Base-by-base conservation (phyloP, 2,797 vertebrate species). In the Rallus crepitans region DNA sequence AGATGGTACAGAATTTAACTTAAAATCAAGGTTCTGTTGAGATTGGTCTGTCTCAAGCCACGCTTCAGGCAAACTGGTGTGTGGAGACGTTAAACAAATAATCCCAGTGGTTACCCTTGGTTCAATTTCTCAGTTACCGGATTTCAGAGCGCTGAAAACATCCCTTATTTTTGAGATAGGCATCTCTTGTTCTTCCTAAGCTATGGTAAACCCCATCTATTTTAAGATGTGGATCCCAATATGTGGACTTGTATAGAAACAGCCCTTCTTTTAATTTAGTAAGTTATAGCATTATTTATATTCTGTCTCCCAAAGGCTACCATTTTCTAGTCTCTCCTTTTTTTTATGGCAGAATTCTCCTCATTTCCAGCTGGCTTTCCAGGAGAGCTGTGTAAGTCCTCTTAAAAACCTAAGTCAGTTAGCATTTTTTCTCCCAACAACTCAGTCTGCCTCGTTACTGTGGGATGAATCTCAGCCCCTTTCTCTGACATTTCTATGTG, bases 1-100 rank as follows among this genome's bases (percentile, higher is more conserved):
- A 90, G 75, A 70, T 77, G 73, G 59, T 82, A 65, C 27, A 33
- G 59, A 93, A 72, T 81, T 87, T 89, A 81, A 71, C 77, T 92
- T 71, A 68, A 93, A 95, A 90, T 93, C 71, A 56, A 75, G 88
- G 66, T 60, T 95, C 64, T 82, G 75, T 3, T 19, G 45, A 88
- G 50, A 56, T 23, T 1, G 1, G 28, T 88, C 35, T 90, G 23
- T 88, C 82, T 96, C 48, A 75, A 86, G 82, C 28, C 65, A 83
- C 1, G 1, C 53, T 59, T 78, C 28, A 75, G 53, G 61, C 31
- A 90, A 78, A 82, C 68, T 64, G 57, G 19, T 87, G 30, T 61
- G 57, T 5, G 11, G 45, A 88, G 57, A 71, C 53, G 45, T 91
- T 52, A 57, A 86, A 68, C 20, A 81, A 59, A 71, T 52, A 81